These are phyloP conservation scores for Dasypolia templi DNA, from an alignment of 2,888 invertebrate genomes.

Conservation along the genomic window DNA sequence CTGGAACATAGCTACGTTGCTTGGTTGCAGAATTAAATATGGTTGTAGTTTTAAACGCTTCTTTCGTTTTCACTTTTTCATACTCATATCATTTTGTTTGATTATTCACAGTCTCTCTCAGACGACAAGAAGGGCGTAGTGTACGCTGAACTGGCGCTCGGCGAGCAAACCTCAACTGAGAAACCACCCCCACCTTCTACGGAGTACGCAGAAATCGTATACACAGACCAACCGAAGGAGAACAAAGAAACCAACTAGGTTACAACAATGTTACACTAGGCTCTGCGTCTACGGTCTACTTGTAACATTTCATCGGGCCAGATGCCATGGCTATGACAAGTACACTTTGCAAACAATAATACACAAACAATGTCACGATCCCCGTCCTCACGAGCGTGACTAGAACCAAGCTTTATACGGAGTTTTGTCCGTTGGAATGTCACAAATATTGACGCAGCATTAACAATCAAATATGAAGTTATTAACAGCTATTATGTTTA, in stretches of 20 bases:
- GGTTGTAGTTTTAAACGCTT: background rate
- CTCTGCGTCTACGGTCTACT: background rate
- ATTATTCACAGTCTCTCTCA: conserved; percentile 77
- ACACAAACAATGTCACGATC: too few species aligned
- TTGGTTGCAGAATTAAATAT: background rate
- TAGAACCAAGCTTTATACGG: background rate
- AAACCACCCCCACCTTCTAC: conserved; percentile 88
- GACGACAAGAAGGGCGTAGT: conserved; percentile 92
- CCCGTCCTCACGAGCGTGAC: background rate
- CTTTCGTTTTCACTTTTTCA: too few species aligned
- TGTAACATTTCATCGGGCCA: conserved; percentile 8
- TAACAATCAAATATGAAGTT: conserved; percentile 11
- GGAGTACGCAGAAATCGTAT: conserved; percentile 95
- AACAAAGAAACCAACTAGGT: conserved; percentile 73
- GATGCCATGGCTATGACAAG: background rate
- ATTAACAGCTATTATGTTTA: conserved; percentile 17
- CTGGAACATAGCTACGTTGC: background rate
- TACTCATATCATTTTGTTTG: background rate
- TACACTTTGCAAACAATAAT: background rate
- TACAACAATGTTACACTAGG: background rate
- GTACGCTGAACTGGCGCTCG: conserved; percentile 93
- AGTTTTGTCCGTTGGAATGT: conserved; percentile 9
- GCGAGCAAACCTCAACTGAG: conserved; percentile 79
- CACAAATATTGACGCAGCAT: background rate
- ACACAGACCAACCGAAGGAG: conserved; percentile 90